A percentile compares a stretch with the other conserved stretches of the same genome.
phyloP scores from a whole-genome alignment of 2,888 invertebrate species.

The Salticus scenicus region DNA sequence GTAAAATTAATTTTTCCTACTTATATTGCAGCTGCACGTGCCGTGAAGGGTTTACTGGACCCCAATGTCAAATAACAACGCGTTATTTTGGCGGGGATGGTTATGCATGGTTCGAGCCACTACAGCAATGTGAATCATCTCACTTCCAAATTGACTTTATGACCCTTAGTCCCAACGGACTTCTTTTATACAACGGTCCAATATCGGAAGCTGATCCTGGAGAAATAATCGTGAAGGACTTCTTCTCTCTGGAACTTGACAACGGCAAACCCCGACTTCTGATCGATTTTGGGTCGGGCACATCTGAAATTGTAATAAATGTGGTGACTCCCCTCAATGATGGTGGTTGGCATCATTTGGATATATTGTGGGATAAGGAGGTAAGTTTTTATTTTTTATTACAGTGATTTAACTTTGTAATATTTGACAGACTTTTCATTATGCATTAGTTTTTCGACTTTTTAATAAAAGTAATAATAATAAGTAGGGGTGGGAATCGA shows the following conservation, averaged over 20 bases:
- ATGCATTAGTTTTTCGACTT: too few species aligned
- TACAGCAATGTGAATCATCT: slow-evolving; percentile 89
- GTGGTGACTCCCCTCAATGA: slow-evolving; percentile 84
- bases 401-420: too few species aligned
- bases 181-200: slow-evolving; percentile 95
- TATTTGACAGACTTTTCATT: not conserved
- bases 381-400: slow-evolving; percentile 20
- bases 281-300: slow-evolving; percentile 91
- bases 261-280: slow-evolving; percentile 86
- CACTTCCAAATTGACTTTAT: slow-evolving; percentile 87
- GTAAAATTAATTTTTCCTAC: too few species aligned
- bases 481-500: too few species aligned
- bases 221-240: slow-evolving; percentile 80
- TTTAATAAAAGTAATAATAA: too few species aligned
- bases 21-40: slow-evolving; percentile 85
- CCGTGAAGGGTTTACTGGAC: slow-evolving; percentile 86
- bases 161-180: slow-evolving; percentile 84
- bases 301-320: slow-evolving; percentile 82
- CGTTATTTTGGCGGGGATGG: slow-evolving; percentile 91
- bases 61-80: slow-evolving; percentile 91
- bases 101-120: slow-evolving; percentile 93
- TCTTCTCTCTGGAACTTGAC: slow-evolving; percentile 89
- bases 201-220: slow-evolving; percentile 70
- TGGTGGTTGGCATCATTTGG: slow-evolving; percentile 90
- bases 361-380: slow-evolving; percentile 80